Conservation (phyloP, 2,888 invertebrate genomes). For the Blastobasis lacticolella region DNA sequence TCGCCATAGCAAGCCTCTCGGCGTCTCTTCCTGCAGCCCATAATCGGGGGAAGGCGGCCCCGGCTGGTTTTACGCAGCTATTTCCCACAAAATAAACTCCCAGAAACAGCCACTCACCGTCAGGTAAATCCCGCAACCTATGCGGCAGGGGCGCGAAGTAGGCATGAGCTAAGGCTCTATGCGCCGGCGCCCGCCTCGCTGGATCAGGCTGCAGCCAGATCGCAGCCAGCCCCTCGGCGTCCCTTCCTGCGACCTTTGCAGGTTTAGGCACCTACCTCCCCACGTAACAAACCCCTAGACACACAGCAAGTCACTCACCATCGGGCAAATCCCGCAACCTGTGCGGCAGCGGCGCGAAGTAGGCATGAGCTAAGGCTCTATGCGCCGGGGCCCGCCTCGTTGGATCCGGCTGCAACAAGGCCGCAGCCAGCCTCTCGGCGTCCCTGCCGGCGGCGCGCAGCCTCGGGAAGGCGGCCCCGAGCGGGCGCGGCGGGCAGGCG, state of each 20-base stretch:
- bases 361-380: constrained; percentile 89
- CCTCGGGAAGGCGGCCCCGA: constrained; percentile 91
- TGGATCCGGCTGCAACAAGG: constrained; percentile 91
- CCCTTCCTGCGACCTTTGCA: constrained; percentile 84
- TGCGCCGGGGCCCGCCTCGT: constrained; percentile 89
- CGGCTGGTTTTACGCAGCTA: no score
- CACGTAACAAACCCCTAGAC: no score
- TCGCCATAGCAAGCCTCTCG: no score
- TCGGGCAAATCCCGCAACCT: constrained; percentile 93
- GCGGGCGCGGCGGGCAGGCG: constrained; percentile 82
- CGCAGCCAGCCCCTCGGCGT: constrained; percentile 91
- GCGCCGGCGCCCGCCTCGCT: constrained; percentile 87
- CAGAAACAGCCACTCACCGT: constrained; percentile 77
- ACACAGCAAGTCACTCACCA: constrained; percentile 81
- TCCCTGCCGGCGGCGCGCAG: constrained; percentile 90
- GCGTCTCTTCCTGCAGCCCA: no score
- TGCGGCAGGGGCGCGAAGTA: constrained; percentile 94
- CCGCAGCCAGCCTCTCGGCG: constrained; percentile 90
- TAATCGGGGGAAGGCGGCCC: no score
- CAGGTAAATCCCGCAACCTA: constrained; percentile 92
- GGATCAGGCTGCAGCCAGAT: constrained; percentile 92
- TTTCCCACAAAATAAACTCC: no score
- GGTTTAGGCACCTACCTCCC: no score
- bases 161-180: constrained; percentile 88
- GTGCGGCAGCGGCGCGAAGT: constrained; percentile 92